Conservation (phyloP, 2,888 invertebrate species). For the Tetanocera ferruginea region DNA sequence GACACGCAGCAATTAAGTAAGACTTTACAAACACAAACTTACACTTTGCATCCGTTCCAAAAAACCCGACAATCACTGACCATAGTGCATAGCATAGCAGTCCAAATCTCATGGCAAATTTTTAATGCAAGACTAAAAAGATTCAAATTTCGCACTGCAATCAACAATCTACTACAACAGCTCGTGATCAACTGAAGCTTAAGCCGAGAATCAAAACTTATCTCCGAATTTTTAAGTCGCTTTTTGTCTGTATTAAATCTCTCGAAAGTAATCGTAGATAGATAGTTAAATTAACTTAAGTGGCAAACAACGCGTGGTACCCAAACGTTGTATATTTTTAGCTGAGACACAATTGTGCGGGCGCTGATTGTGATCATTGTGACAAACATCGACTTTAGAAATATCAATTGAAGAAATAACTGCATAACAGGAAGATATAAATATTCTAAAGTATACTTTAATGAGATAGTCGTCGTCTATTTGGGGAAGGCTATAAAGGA, state of each 20-base stretch:
- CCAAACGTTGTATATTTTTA: not conserved
- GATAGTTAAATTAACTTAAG: constrained; percentile 16
- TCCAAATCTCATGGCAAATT: not conserved
- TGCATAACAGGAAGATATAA: too few species aligned
- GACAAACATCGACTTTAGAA: not conserved
- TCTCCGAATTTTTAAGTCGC: not conserved
- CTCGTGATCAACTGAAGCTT: constrained; percentile 16
- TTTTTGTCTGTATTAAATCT: constrained; percentile 15
- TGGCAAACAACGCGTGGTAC: constrained; percentile 1
- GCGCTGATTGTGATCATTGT: not conserved
- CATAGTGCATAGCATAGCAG: not conserved
- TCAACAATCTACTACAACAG: not conserved
- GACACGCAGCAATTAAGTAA: not conserved
- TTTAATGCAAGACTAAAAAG: not conserved
- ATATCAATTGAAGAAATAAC: not conserved
- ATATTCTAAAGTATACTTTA: too few species aligned
- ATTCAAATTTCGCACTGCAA: not conserved
- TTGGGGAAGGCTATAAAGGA: not conserved
- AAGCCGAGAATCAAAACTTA: not conserved
- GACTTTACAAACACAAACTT: constrained; percentile 16
- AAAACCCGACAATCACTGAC: not conserved
- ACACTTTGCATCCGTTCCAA: constrained; percentile 36
- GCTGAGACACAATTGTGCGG: not conserved
- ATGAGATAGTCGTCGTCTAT: not conserved
- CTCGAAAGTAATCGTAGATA: not conserved